Percentiles rank a stretch among this genome's conserved stretches.
These are phyloP conservation scores for Apamea crenata DNA, from an alignment of 2,888 invertebrate genomes.

Conservation along the genomic window DNA sequence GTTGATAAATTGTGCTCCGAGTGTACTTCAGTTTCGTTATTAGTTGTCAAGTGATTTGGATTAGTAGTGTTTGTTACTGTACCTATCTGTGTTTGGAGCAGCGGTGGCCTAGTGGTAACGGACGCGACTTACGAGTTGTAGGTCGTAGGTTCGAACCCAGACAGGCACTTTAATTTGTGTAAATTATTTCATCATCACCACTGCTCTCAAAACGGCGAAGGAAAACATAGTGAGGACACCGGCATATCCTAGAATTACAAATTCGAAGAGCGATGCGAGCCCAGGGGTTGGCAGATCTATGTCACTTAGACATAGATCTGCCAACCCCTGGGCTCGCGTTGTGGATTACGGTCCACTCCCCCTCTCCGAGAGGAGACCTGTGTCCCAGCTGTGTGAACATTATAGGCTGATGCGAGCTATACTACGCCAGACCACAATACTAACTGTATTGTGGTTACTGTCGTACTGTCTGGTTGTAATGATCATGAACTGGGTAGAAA, in stretches of 20 bases:
- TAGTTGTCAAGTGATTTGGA: conserved; percentile 28
- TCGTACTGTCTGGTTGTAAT: background rate
- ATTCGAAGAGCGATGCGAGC: too few relatives aligned
- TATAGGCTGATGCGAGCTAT: background rate
- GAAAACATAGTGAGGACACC: background rate
- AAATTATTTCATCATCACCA: background rate
- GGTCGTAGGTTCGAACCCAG: background rate
- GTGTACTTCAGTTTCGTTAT: conserved; percentile 43
- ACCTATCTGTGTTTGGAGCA: too few relatives aligned
- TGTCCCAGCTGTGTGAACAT: background rate
- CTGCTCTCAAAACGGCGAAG: background rate
- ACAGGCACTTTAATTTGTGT: background rate
- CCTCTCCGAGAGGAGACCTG: background rate
- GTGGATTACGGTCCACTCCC: background rate
- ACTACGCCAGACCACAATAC: too few relatives aligned
- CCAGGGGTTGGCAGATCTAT: too few relatives aligned
- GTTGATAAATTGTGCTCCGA: conserved; percentile 31
- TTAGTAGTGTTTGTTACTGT: conserved; percentile 10
- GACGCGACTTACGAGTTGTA: background rate
- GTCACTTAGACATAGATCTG: background rate
- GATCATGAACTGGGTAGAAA: background rate
- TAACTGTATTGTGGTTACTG: background rate
- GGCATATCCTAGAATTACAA: background rate
- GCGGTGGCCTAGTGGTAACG: background rate
- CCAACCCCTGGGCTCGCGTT: background rate